phyloP scores from a whole-genome alignment of 2,113 vertebrate genomes.

The Cervus canadensis region DNA sequence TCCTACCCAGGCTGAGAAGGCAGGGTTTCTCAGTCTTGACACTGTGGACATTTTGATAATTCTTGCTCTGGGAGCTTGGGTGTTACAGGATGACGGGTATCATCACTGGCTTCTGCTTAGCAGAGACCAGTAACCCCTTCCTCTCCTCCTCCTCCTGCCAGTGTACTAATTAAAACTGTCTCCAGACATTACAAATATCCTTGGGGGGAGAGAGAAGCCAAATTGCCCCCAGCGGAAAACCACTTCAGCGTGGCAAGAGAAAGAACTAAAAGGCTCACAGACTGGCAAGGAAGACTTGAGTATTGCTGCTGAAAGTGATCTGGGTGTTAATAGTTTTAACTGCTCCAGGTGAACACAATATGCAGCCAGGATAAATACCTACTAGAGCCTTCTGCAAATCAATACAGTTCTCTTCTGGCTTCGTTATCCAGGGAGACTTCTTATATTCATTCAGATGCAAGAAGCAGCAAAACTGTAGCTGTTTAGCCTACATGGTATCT shows the following conservation, averaged over 20 bases:
- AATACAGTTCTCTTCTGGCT: neutral
- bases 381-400: neutral
- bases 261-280: neutral
- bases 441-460: neutral
- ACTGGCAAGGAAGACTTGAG: neutral
- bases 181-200: neutral
- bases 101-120: neutral
- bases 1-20: neutral
- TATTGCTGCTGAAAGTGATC: neutral
- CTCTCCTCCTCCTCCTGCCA: neutral
- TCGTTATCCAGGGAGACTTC: neutral
- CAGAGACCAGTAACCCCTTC: no score
- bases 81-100: neutral
- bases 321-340: neutral
- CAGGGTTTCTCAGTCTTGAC: neutral
- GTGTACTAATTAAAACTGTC: neutral
- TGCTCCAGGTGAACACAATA: neutral
- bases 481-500: neutral
- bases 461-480: neutral
- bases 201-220: neutral
- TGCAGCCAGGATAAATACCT: neutral
- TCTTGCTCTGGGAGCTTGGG: neutral
- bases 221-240: neutral
- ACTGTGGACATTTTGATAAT: neutral
- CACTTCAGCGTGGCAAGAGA: neutral